These are phyloP conservation scores for Cyphomyrus plagiostoma DNA, from an alignment of 2,113 vertebrate genomes.

Conservation along the genomic window DNA sequence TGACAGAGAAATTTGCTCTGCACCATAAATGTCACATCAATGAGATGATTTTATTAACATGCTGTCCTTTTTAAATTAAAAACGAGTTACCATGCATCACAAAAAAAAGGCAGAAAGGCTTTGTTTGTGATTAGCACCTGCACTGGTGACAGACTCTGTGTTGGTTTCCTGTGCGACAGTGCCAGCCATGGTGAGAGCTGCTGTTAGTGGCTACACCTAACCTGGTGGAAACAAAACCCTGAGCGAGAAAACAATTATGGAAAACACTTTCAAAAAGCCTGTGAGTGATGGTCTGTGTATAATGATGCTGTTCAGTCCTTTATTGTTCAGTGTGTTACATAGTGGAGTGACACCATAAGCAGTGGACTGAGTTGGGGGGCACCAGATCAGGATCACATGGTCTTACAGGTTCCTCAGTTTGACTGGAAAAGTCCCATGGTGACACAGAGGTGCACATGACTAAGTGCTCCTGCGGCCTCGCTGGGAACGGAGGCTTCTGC, in stretches of 20 bases:
- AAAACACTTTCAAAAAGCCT: neutral
- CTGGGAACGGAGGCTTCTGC: neutral
- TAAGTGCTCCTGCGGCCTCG: neutral
- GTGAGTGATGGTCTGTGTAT: neutral
- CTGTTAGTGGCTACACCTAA: neutral
- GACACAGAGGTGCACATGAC: neutral
- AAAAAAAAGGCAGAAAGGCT: slow-evolving; percentile 1
- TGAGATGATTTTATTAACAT: neutral
- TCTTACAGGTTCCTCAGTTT: neutral
- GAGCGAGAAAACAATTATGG: neutral
- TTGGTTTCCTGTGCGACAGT: neutral
- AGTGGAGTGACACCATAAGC: neutral
- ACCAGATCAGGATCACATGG: neutral
- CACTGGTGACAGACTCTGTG: neutral
- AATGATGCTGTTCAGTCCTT: neutral
- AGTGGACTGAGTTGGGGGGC: neutral
- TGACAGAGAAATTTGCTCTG: neutral
- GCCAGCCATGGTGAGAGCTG: neutral
- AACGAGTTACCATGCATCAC: neutral
- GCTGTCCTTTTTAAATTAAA: neutral
- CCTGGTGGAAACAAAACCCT: neutral
- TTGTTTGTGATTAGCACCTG: neutral
- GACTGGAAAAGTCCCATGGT: neutral
- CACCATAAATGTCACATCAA: neutral
- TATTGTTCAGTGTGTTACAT: neutral